These are phyloP conservation scores for Therioaphis trifolii DNA, from an alignment of 2,888 invertebrate species.

Conservation along the genomic window DNA sequence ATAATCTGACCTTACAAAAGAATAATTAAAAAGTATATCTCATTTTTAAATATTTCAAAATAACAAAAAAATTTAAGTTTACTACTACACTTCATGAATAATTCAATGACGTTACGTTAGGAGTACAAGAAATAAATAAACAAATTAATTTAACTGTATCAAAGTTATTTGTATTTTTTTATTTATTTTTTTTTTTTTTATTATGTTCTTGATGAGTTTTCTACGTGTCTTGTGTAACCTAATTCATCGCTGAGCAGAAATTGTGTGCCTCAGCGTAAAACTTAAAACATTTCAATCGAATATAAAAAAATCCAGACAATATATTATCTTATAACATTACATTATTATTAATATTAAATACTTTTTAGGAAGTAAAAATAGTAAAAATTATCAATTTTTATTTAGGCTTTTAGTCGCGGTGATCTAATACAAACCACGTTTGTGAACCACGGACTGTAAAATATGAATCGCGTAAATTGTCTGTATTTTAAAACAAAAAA, in stretches of 20 bases:
- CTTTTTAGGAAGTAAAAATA: too few relatives aligned
- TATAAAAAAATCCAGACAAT: too few relatives aligned
- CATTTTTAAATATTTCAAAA: background rate
- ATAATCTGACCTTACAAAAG: background rate
- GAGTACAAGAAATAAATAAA: background rate
- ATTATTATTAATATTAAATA: too few relatives aligned
- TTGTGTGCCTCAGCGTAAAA: background rate
- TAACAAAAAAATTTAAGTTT: background rate
- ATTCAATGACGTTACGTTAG: slow-evolving; percentile 12
- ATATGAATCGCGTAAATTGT: too few relatives aligned
- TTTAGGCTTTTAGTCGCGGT: too few relatives aligned
- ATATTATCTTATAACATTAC: too few relatives aligned
- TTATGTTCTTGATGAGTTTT: background rate
- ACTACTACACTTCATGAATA: slow-evolving; percentile 16
- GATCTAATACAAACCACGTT: too few relatives aligned
- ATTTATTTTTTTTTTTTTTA: background rate
- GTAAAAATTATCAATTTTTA: too few relatives aligned
- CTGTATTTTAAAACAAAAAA: too few relatives aligned
- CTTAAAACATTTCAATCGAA: background rate
- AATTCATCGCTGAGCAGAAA: background rate
- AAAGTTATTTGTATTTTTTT: too few relatives aligned
- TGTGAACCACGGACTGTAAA: too few relatives aligned
- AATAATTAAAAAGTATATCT: background rate
- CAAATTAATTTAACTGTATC: slow-evolving; percentile 3
- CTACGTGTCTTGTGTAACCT: background rate